Evolutionary conservation across 2,113 vertebrate genomes (phyloP).

Genomic region (Nettapus auritus): DNA sequence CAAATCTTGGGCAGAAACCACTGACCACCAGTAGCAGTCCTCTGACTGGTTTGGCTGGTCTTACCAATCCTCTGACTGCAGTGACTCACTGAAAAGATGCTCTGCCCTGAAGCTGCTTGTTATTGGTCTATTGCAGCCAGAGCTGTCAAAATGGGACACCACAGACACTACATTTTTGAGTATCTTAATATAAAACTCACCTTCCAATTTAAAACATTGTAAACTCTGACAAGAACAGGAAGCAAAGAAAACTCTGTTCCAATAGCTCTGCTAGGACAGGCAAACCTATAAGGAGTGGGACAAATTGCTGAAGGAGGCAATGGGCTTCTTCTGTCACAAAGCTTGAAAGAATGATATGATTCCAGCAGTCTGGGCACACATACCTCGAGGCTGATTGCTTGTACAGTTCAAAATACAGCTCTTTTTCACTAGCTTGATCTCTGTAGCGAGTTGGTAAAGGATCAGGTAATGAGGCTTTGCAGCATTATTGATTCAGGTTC

Average conservation of each 20-base stretch:
- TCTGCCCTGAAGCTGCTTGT: neutral
- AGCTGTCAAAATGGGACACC: neutral
- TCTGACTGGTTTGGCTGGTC: neutral
- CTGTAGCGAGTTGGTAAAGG: neutral
- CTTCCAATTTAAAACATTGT: neutral
- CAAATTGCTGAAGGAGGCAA: neutral
- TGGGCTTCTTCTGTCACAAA: neutral
- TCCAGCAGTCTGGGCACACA: neutral
- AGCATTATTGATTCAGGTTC: constrained; percentile 62
- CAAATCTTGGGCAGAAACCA: neutral
- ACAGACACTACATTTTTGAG: neutral
- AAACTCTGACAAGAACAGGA: neutral
- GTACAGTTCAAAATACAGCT: neutral
- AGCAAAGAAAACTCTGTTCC: neutral
- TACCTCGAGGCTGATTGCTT: neutral
- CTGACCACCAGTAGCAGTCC: neutral
- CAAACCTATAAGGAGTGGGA: neutral
- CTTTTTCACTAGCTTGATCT: neutral
- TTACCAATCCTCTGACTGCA: neutral
- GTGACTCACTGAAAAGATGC: neutral
- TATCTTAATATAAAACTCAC: neutral
- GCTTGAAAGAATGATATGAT: neutral
- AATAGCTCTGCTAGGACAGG: neutral
- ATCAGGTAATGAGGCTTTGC: neutral
- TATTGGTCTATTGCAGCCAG: neutral